Conservation (phyloP, 1,140 invertebrate genomes). For the Pseudomyrmex dendroicus region DNA sequence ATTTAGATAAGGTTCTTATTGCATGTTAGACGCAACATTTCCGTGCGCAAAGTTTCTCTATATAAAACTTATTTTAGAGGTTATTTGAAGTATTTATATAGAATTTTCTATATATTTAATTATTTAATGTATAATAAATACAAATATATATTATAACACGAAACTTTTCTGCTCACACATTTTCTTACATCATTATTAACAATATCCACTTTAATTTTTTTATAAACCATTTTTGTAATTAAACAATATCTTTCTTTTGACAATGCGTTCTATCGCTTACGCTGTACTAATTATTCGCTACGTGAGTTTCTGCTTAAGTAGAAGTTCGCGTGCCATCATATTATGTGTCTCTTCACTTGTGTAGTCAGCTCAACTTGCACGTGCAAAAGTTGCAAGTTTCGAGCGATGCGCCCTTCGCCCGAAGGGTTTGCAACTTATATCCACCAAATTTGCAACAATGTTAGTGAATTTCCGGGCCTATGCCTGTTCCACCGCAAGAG, state of each 20-base stretch:
- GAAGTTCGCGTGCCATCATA: slow-evolving; percentile 27
- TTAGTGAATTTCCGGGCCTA: slow-evolving; percentile 51
- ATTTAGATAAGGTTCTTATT: slow-evolving; percentile 26
- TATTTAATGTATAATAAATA: slow-evolving; percentile 6
- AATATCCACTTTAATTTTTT: not conserved
- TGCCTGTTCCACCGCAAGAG: slow-evolving; percentile 10
- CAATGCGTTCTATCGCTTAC: slow-evolving; percentile 18
- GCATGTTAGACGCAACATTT: slow-evolving; percentile 2
- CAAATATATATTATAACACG: not conserved
- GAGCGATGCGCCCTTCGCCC: not conserved
- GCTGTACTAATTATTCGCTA: slow-evolving; percentile 15
- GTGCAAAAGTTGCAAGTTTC: slow-evolving; percentile 45
- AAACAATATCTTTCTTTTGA: not conserved
- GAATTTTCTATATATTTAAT: not conserved
- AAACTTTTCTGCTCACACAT: not conserved
- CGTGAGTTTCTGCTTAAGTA: slow-evolving; percentile 26
- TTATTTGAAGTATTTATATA: not conserved
- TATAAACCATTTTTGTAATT: not conserved
- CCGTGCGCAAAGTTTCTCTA: not conserved
- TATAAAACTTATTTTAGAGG: not conserved
- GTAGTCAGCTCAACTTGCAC: slow-evolving; percentile 28
- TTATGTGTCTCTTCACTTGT: slow-evolving; percentile 24
- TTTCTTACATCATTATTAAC: not conserved
- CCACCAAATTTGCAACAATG: slow-evolving; percentile 55
- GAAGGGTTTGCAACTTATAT: slow-evolving; percentile 48